Evolutionary conservation across 2,888 invertebrate species (phyloP).

Genomic region (Tillus elongatus): DNA sequence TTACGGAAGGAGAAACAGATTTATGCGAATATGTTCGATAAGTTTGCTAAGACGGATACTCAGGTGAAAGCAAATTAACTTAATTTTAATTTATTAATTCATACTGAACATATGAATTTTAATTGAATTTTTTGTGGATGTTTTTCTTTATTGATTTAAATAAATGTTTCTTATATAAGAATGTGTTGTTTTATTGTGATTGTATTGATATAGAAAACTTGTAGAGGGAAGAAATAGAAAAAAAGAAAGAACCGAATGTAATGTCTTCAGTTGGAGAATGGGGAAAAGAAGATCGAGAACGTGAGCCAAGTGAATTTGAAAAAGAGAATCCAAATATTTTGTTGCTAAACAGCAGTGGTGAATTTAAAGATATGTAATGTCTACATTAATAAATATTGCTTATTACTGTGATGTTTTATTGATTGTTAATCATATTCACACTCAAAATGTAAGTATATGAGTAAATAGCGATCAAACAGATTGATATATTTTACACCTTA

Average conservation of each 20-base stretch:
- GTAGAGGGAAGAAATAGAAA: constrained; percentile 63
- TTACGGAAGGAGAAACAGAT: constrained; percentile 73
- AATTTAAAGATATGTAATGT: constrained; percentile 67
- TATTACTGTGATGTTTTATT: too few species aligned
- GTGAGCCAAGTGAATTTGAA: constrained; percentile 68
- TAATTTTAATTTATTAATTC: neutral
- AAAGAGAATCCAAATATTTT: constrained; percentile 71
- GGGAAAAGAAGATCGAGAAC: constrained; percentile 60
- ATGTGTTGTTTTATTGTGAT: neutral
- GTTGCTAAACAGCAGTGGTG: constrained; percentile 62
- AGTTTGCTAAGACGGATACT: constrained; percentile 72
- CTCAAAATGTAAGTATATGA: too few species aligned
- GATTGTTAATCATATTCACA: too few species aligned
- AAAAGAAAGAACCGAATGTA: constrained; percentile 59
- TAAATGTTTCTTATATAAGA: neutral
- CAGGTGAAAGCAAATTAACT: constrained; percentile 47
- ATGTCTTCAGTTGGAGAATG: constrained; percentile 66
- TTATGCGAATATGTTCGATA: constrained; percentile 93
- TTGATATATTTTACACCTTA: too few species aligned
- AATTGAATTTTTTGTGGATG: constrained; percentile 1
- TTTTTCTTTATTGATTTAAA: constrained; percentile 5
- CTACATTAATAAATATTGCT: too few species aligned
- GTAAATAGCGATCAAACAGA: too few species aligned
- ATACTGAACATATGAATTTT: neutral
- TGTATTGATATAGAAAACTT: too few species aligned